Conservation (phyloP, 2,113 vertebrate genomes). For the Poecilia latipinna region DNA sequence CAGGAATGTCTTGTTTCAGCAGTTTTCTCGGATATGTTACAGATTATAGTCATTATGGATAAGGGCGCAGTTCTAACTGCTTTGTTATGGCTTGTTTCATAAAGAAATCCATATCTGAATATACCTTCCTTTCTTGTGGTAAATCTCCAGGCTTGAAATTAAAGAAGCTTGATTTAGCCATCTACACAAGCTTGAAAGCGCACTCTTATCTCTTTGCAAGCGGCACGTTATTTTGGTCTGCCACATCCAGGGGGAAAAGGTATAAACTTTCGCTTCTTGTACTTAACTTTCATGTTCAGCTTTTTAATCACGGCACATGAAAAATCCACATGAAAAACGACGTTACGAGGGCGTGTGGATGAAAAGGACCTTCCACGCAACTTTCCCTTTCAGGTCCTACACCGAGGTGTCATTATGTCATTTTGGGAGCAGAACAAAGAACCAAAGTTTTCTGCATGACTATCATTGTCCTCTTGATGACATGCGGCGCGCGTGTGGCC, state of each 20-base stretch:
- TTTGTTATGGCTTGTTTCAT: slow-evolving; percentile 11
- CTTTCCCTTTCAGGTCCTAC: slow-evolving; percentile 50
- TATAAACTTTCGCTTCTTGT: slow-evolving; percentile 49
- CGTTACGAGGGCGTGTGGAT: slow-evolving; percentile 34
- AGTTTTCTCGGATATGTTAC: neutral
- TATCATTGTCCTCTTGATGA: slow-evolving; percentile 69
- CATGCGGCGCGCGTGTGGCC: slow-evolving; percentile 51
- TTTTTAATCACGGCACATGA: slow-evolving; percentile 56
- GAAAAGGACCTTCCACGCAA: slow-evolving; percentile 41
- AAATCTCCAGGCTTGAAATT: slow-evolving; percentile 30
- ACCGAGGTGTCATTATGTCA: slow-evolving; percentile 68
- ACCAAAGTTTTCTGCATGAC: slow-evolving; percentile 46
- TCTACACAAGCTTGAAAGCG: slow-evolving; percentile 37
- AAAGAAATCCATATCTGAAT: slow-evolving; percentile 1
- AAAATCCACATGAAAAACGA: slow-evolving; percentile 67
- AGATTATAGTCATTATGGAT: slow-evolving; percentile 5
- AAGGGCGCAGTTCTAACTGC: neutral
- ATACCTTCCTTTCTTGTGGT: slow-evolving; percentile 11
- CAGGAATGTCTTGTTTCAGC: neutral
- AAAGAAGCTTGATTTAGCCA: slow-evolving; percentile 8
- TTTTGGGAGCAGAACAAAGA: slow-evolving; percentile 70
- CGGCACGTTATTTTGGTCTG: slow-evolving; percentile 23
- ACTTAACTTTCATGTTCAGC: slow-evolving; percentile 63
- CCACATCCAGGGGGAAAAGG: slow-evolving; percentile 23
- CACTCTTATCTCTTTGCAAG: slow-evolving; percentile 16